Conservation (phyloP, 2,888 invertebrate species). For the Rhagonycha lutea region DNA sequence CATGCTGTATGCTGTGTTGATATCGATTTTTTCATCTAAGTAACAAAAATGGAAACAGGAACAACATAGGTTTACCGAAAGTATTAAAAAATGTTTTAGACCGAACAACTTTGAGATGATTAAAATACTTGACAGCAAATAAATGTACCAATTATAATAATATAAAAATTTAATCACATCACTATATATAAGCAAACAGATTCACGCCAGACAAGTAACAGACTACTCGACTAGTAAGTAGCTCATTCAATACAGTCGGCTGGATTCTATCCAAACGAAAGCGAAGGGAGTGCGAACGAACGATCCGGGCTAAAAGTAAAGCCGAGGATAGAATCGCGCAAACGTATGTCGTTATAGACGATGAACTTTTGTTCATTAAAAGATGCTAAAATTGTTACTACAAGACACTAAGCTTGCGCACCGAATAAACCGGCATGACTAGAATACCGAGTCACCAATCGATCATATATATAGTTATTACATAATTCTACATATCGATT, state of each 20-base stretch:
- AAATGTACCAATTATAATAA: background rate
- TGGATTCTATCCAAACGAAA: constrained; percentile 40
- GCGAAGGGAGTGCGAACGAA: constrained; percentile 38
- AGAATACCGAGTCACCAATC: constrained; percentile 31
- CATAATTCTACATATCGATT: constrained; percentile 20
- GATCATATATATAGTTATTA: constrained; percentile 31
- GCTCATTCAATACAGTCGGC: constrained; percentile 31
- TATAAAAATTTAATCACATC: constrained; percentile 28
- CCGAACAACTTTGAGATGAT: constrained; percentile 4
- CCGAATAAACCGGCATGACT: constrained; percentile 29
- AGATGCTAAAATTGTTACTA: constrained; percentile 36
- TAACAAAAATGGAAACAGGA: constrained; percentile 17
- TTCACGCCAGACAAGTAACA: constrained; percentile 25
- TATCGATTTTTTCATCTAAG: constrained; percentile 27
- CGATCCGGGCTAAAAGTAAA: constrained; percentile 38
- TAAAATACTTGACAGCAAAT: constrained; percentile 8
- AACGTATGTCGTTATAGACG: constrained; percentile 39
- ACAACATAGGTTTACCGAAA: constrained; percentile 9
- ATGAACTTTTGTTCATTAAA: constrained; percentile 32
- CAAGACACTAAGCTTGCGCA: constrained; percentile 26
- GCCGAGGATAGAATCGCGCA: constrained; percentile 33
- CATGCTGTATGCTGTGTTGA: constrained; percentile 29
- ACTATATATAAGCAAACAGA: constrained; percentile 27
- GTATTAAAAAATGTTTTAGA: constrained; percentile 5
- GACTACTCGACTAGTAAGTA: constrained; percentile 29